Percentiles rank a stretch among this genome's conserved stretches.
These are phyloP conservation scores for Noctua comes DNA, from an alignment of 2,888 invertebrate species.

Conservation along the genomic window DNA sequence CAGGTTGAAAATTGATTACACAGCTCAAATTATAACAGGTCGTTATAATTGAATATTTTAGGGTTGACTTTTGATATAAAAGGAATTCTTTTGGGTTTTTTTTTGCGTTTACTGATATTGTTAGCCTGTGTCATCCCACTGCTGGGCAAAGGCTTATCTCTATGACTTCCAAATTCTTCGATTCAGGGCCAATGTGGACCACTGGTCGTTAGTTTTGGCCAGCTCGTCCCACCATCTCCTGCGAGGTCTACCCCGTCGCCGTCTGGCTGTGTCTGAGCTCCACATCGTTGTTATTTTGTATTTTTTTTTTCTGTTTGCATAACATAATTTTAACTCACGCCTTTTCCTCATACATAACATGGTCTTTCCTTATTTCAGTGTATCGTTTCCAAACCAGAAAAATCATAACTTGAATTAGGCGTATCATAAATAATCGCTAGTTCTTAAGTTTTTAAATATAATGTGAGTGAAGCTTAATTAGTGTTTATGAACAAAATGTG, in stretches of 20 bases:
- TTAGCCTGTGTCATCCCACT: too few relatives aligned
- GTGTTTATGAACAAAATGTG: constrained; percentile 47
- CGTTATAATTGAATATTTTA: not conserved
- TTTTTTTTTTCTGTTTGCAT: not conserved
- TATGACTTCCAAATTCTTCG: too few relatives aligned
- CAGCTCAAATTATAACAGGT: not conserved
- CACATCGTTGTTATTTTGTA: too few relatives aligned
- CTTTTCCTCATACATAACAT: not conserved
- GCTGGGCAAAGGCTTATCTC: too few relatives aligned
- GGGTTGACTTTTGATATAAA: not conserved
- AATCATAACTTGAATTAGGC: not conserved
- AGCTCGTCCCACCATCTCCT: too few relatives aligned
- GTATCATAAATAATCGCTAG: constrained; percentile 5
- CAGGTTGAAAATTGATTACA: constrained; percentile 12
- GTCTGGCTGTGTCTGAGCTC: too few relatives aligned
- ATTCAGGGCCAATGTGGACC: too few relatives aligned
- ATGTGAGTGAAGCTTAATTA: constrained; percentile 19
- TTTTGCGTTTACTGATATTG: too few relatives aligned
- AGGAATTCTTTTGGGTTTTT: not conserved
- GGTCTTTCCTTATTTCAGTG: not conserved
- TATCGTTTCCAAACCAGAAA: not conserved
- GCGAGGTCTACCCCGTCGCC: too few relatives aligned
- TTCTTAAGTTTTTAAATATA: constrained; percentile 14
- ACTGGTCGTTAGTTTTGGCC: too few relatives aligned
- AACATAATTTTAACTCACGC: not conserved